Evolutionary conservation across 2,113 vertebrate species (phyloP).

Genomic region (Sterna hirundo): DNA sequence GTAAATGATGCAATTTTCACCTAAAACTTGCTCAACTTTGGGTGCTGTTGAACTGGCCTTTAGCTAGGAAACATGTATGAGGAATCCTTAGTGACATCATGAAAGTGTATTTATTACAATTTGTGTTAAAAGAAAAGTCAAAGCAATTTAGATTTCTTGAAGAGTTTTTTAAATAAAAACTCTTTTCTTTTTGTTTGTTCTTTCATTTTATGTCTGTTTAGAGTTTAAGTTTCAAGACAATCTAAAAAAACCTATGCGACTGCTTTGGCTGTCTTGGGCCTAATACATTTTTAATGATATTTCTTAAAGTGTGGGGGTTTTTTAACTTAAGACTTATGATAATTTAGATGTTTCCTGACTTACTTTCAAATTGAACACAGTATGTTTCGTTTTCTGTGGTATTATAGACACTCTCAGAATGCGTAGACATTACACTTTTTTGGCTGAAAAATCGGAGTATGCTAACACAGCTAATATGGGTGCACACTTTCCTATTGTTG

Average conservation of each 20-base stretch:
- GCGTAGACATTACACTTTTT: not conserved
- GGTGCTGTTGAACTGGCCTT: not conserved
- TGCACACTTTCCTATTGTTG: not conserved
- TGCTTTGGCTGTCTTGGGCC: not conserved
- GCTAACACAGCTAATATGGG: not conserved
- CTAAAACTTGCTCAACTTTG: not conserved
- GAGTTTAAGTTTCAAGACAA: not conserved
- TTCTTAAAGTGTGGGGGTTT: rapidly evolving
- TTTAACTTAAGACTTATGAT: not conserved
- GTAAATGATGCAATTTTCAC: not conserved
- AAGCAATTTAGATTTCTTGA: not conserved
- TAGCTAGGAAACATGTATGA: not conserved
- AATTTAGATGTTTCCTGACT: not conserved
- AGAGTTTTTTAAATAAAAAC: not conserved
- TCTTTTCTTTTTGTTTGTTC: not conserved
- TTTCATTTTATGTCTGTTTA: not conserved
- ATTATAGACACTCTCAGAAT: not conserved
- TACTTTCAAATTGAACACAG: not conserved
- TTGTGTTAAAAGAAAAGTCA: not conserved
- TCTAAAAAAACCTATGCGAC: not conserved
- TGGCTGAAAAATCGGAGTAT: not conserved
- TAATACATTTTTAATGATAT: not conserved
- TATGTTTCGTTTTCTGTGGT: not conserved
- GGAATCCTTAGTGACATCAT: not conserved
- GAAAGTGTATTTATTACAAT: not conserved